phyloP scores from a whole-genome alignment of 2,797 vertebrate genomes.

The Helarctos malayanus region DNA sequence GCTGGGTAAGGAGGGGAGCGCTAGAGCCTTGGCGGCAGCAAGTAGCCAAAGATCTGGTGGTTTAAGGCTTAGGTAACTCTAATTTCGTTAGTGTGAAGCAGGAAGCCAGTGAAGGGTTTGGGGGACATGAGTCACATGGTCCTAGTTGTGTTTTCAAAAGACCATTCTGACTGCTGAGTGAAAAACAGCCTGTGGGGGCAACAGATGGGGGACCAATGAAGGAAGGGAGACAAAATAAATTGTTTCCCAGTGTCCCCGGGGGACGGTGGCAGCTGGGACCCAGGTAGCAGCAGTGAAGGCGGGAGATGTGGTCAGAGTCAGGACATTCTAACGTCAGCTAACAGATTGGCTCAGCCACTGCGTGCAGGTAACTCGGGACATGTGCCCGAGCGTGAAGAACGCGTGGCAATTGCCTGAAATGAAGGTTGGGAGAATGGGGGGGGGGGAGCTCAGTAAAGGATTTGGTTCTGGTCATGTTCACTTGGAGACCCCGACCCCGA shows the following conservation, averaged over 20 bases:
- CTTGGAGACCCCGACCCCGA: not conserved
- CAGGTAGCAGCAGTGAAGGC: not conserved
- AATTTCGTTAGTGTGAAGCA: not conserved
- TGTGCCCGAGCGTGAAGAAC: not conserved
- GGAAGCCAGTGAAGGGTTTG: not conserved
- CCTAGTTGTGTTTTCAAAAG: not conserved
- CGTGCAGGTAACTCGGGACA: accelerated
- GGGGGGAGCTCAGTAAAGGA: not conserved
- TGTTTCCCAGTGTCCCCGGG: not conserved
- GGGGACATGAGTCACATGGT: not conserved
- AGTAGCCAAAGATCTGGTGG: not conserved
- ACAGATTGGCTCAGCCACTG: not conserved
- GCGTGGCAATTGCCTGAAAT: accelerated
- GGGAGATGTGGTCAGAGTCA: not conserved
- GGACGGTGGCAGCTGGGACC: not conserved
- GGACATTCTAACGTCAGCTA: not conserved
- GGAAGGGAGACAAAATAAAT: not conserved
- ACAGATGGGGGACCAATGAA: not conserved
- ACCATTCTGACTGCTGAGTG: not conserved
- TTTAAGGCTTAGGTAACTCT: not conserved
- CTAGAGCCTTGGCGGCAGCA: accelerated
- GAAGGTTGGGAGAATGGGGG: accelerated
- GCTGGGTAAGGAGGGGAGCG: not conserved
- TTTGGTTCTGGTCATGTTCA: not conserved
- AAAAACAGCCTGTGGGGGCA: not conserved